Conservation (phyloP, 2,797 vertebrate genomes). For the Gastrophryne carolinensis region DNA sequence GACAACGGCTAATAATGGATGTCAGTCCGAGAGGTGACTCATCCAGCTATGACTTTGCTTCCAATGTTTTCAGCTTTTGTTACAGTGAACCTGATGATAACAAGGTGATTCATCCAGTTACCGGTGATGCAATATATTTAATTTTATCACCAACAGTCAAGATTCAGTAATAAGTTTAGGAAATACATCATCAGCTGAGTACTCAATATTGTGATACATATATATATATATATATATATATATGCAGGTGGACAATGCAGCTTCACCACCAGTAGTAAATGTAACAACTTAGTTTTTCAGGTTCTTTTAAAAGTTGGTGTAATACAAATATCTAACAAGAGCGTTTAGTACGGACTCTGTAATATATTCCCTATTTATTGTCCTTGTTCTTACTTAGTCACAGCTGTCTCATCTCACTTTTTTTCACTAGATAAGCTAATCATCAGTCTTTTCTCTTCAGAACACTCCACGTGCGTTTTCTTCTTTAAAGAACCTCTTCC, state of each 20-base stretch:
- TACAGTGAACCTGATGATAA: neutral
- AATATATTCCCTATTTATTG: constrained; percentile 39
- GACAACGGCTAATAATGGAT: too few relatives aligned
- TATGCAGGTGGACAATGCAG: neutral
- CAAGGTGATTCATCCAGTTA: neutral
- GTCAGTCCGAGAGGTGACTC: neutral
- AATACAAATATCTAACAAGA: constrained; percentile 13
- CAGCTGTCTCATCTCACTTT: constrained; percentile 35
- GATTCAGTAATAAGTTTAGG: neutral
- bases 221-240: neutral
- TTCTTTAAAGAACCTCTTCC: neutral
- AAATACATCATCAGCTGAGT: neutral
- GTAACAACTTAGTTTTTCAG: neutral
- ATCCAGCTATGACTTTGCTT: neutral
- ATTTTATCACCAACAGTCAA: neutral
- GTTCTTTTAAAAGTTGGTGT: neutral
- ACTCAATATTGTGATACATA: neutral
- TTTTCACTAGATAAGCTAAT: constrained; percentile 20
- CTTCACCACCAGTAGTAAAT: neutral
- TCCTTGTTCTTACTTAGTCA: constrained; percentile 26
- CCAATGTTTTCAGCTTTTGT: neutral
- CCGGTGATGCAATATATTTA: neutral
- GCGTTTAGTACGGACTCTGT: constrained; percentile 11
- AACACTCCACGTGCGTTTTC: constrained; percentile 37
- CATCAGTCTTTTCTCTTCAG: constrained; percentile 20